Percentiles rank a stretch among this genome's conserved stretches.
phyloP scores from a whole-genome alignment of 2,888 invertebrate species.

The Opisthograptis luteolata region DNA sequence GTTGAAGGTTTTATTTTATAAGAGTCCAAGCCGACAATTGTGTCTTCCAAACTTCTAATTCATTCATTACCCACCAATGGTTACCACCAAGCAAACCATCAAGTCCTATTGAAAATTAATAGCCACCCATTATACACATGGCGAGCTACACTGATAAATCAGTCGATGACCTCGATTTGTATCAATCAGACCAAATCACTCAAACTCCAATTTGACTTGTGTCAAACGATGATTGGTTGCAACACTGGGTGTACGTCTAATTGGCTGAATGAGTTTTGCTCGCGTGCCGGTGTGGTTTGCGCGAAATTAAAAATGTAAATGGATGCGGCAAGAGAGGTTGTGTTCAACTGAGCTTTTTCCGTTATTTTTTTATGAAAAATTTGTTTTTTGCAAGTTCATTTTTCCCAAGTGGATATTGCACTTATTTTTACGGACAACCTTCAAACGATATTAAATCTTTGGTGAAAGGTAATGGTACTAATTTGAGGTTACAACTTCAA shows the following conservation, averaged over 20 bases:
- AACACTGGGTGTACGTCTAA: constrained; percentile 73
- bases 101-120: constrained; percentile 58
- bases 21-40: too few species aligned
- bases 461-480: too few species aligned
- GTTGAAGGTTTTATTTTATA: too few species aligned
- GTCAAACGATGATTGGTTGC: constrained; percentile 82
- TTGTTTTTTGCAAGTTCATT: background rate
- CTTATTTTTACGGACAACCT: too few species aligned
- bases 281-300: constrained; percentile 60
- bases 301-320: constrained; percentile 43
- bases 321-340: constrained; percentile 33
- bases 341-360: background rate
- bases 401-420: too few species aligned
- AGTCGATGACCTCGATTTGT: constrained; percentile 77
- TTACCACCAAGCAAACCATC: constrained; percentile 16
- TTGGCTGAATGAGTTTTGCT: constrained; percentile 78
- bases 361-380: background rate
- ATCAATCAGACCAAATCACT: constrained; percentile 76
- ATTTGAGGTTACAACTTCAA: too few species aligned
- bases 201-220: constrained; percentile 78
- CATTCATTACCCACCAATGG: constrained; percentile 13
- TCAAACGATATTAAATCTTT: too few species aligned
- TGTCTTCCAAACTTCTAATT: background rate
- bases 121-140: constrained; percentile 51
- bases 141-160: constrained; percentile 67